These are phyloP conservation scores for Tenthredo amoena DNA, from an alignment of 2,888 invertebrate species.

Conservation along the genomic window DNA sequence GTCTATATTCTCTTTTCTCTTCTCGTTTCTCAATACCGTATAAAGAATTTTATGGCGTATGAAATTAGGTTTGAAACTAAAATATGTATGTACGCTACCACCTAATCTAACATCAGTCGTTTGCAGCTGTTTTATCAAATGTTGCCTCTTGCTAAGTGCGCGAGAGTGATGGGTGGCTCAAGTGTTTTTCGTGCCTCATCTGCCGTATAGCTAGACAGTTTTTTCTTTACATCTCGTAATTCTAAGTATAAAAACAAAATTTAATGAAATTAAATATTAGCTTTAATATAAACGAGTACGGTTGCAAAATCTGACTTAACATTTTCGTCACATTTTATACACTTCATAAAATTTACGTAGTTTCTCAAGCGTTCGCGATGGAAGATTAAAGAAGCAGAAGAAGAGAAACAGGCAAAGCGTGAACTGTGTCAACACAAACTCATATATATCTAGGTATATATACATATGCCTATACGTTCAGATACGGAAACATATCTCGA, in stretches of 20 bases:
- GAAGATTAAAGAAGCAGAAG: background rate
- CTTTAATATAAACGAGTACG: background rate
- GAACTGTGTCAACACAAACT: constrained; percentile 12
- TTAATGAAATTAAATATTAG: background rate
- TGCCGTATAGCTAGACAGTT: background rate
- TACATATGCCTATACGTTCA: background rate
- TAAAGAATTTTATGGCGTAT: background rate
- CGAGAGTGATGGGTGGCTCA: background rate
- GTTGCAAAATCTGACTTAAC: background rate
- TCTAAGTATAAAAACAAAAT: background rate
- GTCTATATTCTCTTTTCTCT: background rate
- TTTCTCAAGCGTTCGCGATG: background rate
- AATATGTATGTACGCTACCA: background rate
- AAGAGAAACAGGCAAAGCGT: background rate
- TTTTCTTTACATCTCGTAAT: background rate
- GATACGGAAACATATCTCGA: background rate
- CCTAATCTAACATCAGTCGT: background rate
- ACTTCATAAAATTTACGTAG: background rate
- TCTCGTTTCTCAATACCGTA: background rate
- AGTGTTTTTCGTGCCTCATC: background rate
- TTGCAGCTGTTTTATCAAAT: constrained; percentile 14
- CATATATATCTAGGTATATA: background rate
- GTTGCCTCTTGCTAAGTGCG: background rate
- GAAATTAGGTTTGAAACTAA: background rate
- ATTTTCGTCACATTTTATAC: background rate